Conservation (phyloP, 2,888 invertebrate species). For the Drosophila rellima region DNA sequence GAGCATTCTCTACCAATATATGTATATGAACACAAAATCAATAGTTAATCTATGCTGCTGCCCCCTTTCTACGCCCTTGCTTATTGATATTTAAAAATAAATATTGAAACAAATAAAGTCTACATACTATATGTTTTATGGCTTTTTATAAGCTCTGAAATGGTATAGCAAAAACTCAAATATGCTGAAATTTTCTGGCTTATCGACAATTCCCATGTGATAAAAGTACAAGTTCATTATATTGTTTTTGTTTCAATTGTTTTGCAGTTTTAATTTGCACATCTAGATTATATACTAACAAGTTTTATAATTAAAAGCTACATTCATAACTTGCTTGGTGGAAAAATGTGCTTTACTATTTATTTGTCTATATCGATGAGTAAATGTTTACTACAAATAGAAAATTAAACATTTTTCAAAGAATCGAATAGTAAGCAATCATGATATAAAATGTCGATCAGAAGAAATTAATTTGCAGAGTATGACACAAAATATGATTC, state of each 20-base stretch:
- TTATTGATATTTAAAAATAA: no score
- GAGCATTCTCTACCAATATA: no score
- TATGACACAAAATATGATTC: no score
- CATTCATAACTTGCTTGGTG: neutral
- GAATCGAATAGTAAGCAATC: neutral
- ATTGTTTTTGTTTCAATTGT: neutral
- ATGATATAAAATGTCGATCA: neutral
- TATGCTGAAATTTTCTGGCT: neutral
- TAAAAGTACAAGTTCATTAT: neutral
- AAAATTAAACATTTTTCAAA: neutral
- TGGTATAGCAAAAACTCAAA: neutral
- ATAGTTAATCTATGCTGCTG: no score
- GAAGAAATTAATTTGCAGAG: neutral
- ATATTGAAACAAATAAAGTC: no score
- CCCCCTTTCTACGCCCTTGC: no score
- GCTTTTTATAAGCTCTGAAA: slow-evolving; percentile 2
- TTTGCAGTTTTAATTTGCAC: neutral
- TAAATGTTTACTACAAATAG: neutral
- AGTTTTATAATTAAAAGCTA: neutral
- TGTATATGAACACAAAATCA: no score
- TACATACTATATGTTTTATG: neutral
- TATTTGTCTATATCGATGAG: neutral
- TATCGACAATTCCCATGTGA: neutral
- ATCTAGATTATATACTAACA: neutral
- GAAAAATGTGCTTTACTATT: neutral